Conservation (phyloP, 2,888 invertebrate genomes). For the Pristionchus fissidentatus region DNA sequence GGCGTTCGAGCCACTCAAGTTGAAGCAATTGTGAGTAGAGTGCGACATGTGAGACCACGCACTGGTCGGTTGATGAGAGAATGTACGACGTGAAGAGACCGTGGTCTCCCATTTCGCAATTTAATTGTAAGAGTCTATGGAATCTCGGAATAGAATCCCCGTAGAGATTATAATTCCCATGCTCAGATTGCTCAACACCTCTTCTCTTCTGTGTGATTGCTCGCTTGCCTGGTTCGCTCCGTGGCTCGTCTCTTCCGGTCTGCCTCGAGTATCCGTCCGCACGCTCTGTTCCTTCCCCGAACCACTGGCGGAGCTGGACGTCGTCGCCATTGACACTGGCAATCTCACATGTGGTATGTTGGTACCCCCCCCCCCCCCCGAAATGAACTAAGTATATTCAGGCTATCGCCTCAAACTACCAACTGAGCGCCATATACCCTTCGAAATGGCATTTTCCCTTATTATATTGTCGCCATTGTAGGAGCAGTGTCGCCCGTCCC, state of each 20-base stretch:
- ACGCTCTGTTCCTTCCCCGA: constrained; percentile 21
- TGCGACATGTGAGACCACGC: too few species aligned
- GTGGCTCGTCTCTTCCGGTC: constrained; percentile 3
- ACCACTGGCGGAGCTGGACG: constrained; percentile 32
- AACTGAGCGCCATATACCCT: neutral
- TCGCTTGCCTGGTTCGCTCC: constrained; percentile 36
- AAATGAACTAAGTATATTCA: neutral
- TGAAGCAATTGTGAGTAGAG: constrained; percentile 22
- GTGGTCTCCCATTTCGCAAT: neutral
- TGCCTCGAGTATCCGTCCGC: constrained; percentile 2
- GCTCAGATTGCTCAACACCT: constrained; percentile 18
- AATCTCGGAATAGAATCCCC: too few species aligned
- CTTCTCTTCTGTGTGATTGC: constrained; percentile 47
- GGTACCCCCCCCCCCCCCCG: neutral
- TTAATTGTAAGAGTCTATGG: neutral
- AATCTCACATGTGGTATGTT: constrained; percentile 49
- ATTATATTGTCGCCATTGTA: neutral
- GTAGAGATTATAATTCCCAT: neutral
- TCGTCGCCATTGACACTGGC: constrained; percentile 45
- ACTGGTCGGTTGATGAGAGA: too few species aligned
- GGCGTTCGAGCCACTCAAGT: constrained; percentile 46
- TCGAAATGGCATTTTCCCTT: neutral
- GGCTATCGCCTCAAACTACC: neutral
- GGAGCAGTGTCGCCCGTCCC: constrained; percentile 31
- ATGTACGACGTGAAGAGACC: too few species aligned